Evolutionary conservation across 2,888 invertebrate species (phyloP), one percentile per base, ranked within the genome.

Genomic region (Drosophila kanekoi): DNA sequence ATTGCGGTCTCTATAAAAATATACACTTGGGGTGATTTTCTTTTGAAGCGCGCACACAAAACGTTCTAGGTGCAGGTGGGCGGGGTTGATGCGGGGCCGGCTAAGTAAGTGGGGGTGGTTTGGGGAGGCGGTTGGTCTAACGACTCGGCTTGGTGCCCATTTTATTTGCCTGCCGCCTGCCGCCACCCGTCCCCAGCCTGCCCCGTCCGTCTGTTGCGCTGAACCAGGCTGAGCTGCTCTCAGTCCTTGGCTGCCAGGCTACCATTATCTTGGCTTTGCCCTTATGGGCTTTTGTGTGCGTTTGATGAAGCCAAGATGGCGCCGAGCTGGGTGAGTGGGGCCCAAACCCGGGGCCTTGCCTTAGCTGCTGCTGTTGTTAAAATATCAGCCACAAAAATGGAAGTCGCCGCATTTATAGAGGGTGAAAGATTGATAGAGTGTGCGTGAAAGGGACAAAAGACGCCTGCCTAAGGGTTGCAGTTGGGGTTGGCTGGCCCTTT

Each of bases 1-100:
- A 85, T 85, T 85, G 85, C 88, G 85, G 88, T 86, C 88, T 88
- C 88, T 83, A 88, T 85, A 87, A 86, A 88, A 88, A 86, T 87
- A 87, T 83, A 84, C 84, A 84, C 88, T 85, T 88, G 88, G 85
- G 85, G 85, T 85, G 85, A 88, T 86, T 88, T 82, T 77, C 88
- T 87, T 82, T 87, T 79, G 84, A 83, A 77, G 87, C 81, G 67
- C 59, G 51, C 69, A 74, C 67, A 84, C 56, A 73, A 81, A 81
- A 84, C 67, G 52, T 58, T 28, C 70, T 64, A 74, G 72, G 62
- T 72, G 83, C 74, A 79, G 72, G 79, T 72, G 78, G 75, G 44
- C 8, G 43, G 20, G 43, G 37, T 53, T 72, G 1, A 5, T 13
- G 35, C 5, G 14, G 13, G 44, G 43, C 32, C 38, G 56, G 51